Conservation (phyloP, 2,888 invertebrate species). For the Trissonchulus sp. region DNA sequence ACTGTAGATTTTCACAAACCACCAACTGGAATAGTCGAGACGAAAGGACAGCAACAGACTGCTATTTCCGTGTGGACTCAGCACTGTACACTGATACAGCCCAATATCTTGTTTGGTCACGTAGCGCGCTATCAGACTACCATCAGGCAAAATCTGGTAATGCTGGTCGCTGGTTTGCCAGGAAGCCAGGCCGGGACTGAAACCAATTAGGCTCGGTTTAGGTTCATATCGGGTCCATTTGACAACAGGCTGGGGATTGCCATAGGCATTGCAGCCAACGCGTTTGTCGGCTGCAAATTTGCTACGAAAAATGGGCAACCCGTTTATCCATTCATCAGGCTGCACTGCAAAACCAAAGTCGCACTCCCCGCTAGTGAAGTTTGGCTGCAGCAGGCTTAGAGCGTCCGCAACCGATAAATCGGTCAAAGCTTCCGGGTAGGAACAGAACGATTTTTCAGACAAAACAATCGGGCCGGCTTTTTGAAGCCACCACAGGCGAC, state of each 20-base stretch:
- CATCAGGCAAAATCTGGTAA: slow-evolving; percentile 1
- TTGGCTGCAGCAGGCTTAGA: background rate
- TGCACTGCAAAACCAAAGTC: background rate
- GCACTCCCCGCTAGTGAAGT: background rate
- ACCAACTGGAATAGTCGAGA: slow-evolving; percentile 25
- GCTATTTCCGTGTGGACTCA: slow-evolving; percentile 9
- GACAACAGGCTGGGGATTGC: background rate
- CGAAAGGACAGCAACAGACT: slow-evolving; percentile 1
- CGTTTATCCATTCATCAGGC: background rate
- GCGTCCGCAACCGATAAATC: background rate
- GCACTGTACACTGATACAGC: slow-evolving; percentile 10
- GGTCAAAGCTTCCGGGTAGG: background rate
- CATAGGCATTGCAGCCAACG: slow-evolving; percentile 10
- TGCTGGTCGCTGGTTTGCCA: background rate
- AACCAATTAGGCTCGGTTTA: too few species aligned
- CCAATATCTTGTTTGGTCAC: background rate
- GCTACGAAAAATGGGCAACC: background rate
- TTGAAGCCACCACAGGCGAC: slow-evolving; percentile 15
- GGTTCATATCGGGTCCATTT: slow-evolving; percentile 13
- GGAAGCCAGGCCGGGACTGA: background rate
- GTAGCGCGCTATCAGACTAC: background rate
- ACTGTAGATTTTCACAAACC: slow-evolving; percentile 27
- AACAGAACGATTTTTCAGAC: background rate
- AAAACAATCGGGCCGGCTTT: background rate
- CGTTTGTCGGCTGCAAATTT: background rate